Evolutionary conservation across 2,797 vertebrate species (phyloP).

Genomic region (Smutsia gigantea): DNA sequence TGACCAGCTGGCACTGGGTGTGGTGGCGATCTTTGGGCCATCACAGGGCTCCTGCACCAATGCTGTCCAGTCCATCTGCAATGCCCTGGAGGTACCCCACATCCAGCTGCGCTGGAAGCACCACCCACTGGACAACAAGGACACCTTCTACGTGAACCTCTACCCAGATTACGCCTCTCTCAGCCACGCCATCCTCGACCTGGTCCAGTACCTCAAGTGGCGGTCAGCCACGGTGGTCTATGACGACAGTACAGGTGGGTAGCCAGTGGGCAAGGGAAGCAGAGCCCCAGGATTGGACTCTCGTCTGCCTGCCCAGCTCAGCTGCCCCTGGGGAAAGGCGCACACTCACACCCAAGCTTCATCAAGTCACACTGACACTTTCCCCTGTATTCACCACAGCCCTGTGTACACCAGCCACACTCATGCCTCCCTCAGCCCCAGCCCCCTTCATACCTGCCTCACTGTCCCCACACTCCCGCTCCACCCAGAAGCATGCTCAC

Average conservation of each 20-base stretch:
- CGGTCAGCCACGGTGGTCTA: conserved; percentile 98
- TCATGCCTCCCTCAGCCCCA: neutral
- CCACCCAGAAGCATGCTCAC: neutral
- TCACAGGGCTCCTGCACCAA: conserved; percentile 99
- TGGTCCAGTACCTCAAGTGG: conserved; percentile 98
- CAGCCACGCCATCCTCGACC: conserved; percentile 97
- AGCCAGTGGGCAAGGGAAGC: accelerated
- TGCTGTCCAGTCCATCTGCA: conserved; percentile 98
- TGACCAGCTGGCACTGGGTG: conserved; percentile 98
- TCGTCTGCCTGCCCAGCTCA: neutral
- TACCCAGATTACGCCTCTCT: conserved; percentile 98
- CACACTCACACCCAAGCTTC: neutral
- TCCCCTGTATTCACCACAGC: neutral
- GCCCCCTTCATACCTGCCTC: neutral
- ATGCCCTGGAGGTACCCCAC: conserved; percentile 98
- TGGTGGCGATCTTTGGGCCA: conserved; percentile 98
- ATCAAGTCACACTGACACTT: accelerated
- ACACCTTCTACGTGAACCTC: conserved; percentile 98
- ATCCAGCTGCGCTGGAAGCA: conserved; percentile 99
- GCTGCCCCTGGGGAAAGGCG: neutral
- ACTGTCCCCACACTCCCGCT: neutral
- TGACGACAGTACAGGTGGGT: conserved; percentile 97
- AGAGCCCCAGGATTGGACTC: neutral
- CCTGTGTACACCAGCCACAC: accelerated
- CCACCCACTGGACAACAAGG: conserved; percentile 98